A percentile compares a stretch with the other conserved stretches of the same genome.
Conservation (phyloP, 1,140 invertebrate genomes). For the Drosophila obscura region DNA sequence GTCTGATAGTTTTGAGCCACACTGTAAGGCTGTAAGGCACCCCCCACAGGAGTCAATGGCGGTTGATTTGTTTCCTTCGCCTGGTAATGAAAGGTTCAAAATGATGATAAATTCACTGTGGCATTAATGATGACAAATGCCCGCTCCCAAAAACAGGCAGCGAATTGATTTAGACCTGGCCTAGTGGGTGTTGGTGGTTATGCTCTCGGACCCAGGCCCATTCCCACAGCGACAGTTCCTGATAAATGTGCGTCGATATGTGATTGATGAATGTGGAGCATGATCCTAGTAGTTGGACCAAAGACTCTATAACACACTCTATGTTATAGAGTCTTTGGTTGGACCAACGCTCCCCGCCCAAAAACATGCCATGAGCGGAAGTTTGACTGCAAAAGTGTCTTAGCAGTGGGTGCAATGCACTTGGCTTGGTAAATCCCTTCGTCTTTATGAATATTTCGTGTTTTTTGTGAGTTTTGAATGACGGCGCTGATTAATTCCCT, state of each 20-base stretch:
- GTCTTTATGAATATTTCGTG: slow-evolving; percentile 25
- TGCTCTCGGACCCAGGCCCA: slow-evolving; percentile 16
- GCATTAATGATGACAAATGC: slow-evolving; percentile 66
- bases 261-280: slow-evolving; percentile 36
- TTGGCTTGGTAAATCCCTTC: slow-evolving; percentile 17
- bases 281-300: slow-evolving; percentile 4
- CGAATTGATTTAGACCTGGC: slow-evolving; percentile 48
- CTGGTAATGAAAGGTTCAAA: slow-evolving; percentile 65
- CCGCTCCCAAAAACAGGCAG: slow-evolving; percentile 21
- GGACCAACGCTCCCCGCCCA: too few relatives aligned
- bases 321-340: too few relatives aligned
- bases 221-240: slow-evolving; percentile 4
- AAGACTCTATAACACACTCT: too few relatives aligned
- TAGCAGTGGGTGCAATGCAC: slow-evolving; percentile 18
- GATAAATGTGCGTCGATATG: slow-evolving; percentile 17
- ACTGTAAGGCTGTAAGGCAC: not conserved
- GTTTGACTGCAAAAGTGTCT: slow-evolving; percentile 4
- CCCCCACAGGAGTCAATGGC: slow-evolving; percentile 41
- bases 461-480: slow-evolving; percentile 12
- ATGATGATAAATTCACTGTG: slow-evolving; percentile 55
- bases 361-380: not conserved
- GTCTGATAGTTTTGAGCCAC: slow-evolving; percentile 1
- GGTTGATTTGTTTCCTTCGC: slow-evolving; percentile 54
- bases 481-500: slow-evolving; percentile 28
- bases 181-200: slow-evolving; percentile 23